Evolutionary conservation across 2,113 vertebrate genomes (phyloP).

Genomic region (Spea bombifrons): DNA sequence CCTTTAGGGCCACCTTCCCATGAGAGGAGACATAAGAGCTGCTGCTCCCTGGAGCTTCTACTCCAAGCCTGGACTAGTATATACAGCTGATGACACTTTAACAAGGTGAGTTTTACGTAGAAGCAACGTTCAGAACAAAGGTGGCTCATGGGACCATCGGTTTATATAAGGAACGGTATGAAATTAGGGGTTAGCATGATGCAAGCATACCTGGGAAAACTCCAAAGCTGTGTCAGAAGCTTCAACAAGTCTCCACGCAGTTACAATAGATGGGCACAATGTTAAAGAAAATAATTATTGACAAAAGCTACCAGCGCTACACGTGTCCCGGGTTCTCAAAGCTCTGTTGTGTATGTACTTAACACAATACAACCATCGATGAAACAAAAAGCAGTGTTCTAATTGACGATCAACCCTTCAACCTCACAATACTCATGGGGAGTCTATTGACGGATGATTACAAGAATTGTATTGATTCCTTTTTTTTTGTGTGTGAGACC

Average conservation of each 20-base stretch:
- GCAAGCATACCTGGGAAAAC: too few relatives aligned
- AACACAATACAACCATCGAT: neutral
- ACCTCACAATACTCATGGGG: neutral
- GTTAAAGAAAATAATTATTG: neutral
- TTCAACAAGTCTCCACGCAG: neutral
- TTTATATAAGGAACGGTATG: too few relatives aligned
- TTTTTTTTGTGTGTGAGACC: neutral
- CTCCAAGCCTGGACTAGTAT: too few relatives aligned
- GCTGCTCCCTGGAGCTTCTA: too few relatives aligned
- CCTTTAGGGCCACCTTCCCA: too few relatives aligned
- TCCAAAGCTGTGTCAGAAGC: too few relatives aligned
- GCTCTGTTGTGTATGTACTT: neutral
- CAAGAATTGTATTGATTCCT: neutral
- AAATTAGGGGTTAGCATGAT: too few relatives aligned
- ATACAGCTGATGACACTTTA: too few relatives aligned
- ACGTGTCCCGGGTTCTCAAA: neutral
- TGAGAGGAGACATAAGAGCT: too few relatives aligned
- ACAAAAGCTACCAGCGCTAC: neutral
- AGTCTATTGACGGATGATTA: neutral
- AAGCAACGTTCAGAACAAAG: too few relatives aligned
- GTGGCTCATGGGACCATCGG: too few relatives aligned
- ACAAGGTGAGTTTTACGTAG: too few relatives aligned
- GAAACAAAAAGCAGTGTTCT: slow-evolving; percentile 2
- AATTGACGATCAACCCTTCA: neutral
- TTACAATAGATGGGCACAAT: neutral